These are phyloP conservation scores for Aphelocoma coerulescens DNA, from an alignment of 2,113 vertebrate species.

Conservation along the genomic window DNA sequence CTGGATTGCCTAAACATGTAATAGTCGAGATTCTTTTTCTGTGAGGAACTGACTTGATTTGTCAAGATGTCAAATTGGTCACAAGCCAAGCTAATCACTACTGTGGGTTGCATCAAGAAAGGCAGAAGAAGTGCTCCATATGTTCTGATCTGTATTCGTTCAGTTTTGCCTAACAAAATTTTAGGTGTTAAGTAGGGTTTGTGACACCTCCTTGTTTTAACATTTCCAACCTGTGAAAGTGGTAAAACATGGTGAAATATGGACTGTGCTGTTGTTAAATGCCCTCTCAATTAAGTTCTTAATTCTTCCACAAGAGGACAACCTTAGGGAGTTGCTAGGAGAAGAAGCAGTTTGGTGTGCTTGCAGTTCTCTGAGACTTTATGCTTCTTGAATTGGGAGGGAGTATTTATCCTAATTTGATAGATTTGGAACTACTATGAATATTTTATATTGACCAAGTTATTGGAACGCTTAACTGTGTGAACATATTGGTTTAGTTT, in stretches of 20 bases:
- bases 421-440: conserved; percentile 1
- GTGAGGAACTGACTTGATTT: conserved; percentile 23
- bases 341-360: neutral
- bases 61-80: conserved; percentile 49
- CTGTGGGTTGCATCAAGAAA: conserved; percentile 29
- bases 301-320: neutral
- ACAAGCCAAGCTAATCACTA: conserved; percentile 49
- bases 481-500: conserved; percentile 59
- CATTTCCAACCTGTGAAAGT: conserved; percentile 6
- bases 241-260: neutral
- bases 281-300: neutral
- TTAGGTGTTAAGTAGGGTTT: conserved; percentile 42
- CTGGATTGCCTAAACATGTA: neutral
- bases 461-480: neutral
- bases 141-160: conserved; percentile 54
- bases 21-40: neutral
- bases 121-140: conserved; percentile 52
- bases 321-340: neutral
- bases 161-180: conserved; percentile 63
- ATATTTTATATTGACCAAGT: conserved; percentile 43
- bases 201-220: conserved; percentile 9
- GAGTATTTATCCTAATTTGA: neutral
- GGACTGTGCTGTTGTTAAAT: neutral
- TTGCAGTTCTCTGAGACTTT: neutral
- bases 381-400: neutral